Percentiles rank a stretch among this genome's conserved stretches.
Evolutionary conservation across 2,888 invertebrate genomes (phyloP).

Genomic region (Trichopria drosophilae): DNA sequence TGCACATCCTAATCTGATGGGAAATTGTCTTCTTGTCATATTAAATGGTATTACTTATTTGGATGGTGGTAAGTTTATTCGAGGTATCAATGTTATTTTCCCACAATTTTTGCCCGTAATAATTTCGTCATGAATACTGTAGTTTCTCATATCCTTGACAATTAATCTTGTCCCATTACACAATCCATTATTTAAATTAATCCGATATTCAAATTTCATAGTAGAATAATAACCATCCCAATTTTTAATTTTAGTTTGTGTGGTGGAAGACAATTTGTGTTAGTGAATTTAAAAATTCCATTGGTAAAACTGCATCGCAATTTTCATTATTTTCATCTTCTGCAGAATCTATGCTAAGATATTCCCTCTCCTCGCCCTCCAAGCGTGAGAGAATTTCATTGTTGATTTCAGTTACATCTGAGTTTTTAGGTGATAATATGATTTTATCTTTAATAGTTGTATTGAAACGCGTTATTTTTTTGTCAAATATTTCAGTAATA

Average conservation of each 20-base stretch:
- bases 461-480: too few relatives aligned
- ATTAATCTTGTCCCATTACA: constrained; percentile 27
- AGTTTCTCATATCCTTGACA: not conserved
- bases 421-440: constrained; percentile 17
- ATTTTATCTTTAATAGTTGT: not conserved
- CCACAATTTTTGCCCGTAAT: not conserved
- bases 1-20: constrained; percentile 43
- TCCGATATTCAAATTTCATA: constrained; percentile 37
- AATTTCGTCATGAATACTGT: not conserved
- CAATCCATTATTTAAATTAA: constrained; percentile 25
- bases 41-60: constrained; percentile 28
- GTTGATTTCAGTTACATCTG: constrained; percentile 6
- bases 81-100: not conserved
- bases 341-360: constrained; percentile 5
- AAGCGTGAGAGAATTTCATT: constrained; percentile 11
- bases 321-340: constrained; percentile 1
- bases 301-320: not conserved
- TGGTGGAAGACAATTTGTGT: constrained; percentile 32
- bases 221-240: constrained; percentile 35
- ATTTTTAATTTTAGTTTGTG: constrained; percentile 34
- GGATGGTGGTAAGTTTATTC: not conserved
- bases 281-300: constrained; percentile 7
- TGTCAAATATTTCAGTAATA: not conserved
- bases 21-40: constrained; percentile 43
- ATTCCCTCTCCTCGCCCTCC: constrained; percentile 1